Conservation (phyloP, 2,888 invertebrate species). For the Hyles lineata region DNA sequence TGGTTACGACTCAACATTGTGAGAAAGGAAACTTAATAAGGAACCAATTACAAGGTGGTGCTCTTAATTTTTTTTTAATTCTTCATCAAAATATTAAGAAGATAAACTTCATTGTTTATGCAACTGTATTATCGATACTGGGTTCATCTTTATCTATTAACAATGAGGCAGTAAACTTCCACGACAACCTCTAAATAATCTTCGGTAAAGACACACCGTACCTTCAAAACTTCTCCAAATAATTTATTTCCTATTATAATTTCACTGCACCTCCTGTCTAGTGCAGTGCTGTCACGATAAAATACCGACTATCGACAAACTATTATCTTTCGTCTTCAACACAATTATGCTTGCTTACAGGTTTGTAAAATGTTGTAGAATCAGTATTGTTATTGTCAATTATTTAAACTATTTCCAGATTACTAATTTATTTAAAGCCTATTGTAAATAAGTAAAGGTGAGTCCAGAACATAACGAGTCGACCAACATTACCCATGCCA, state of each 20-base stretch:
- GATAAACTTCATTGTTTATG: conserved; percentile 2
- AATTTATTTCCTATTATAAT: too few relatives aligned
- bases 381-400: too few relatives aligned
- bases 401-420: background rate
- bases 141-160: conserved; percentile 19
- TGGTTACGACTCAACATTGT: conserved; percentile 46
- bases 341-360: too few relatives aligned
- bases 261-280: too few relatives aligned
- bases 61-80: conserved; percentile 49
- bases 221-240: too few relatives aligned
- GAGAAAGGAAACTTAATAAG: conserved; percentile 46
- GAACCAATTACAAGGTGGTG: conserved; percentile 59
- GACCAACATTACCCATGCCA: conserved; percentile 19
- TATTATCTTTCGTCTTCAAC: too few relatives aligned
- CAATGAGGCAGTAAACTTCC: background rate
- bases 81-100: conserved; percentile 26
- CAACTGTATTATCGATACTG: conserved; percentile 14
- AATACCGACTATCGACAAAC: too few relatives aligned
- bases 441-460: background rate
- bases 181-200: too few relatives aligned
- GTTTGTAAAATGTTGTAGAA: too few relatives aligned
- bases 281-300: too few relatives aligned
- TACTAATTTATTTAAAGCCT: background rate
- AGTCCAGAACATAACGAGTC: background rate
- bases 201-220: too few relatives aligned